These are phyloP conservation scores for Tragelaphus scriptus DNA, from an alignment of 2,113 vertebrate species.

Conservation along the genomic window DNA sequence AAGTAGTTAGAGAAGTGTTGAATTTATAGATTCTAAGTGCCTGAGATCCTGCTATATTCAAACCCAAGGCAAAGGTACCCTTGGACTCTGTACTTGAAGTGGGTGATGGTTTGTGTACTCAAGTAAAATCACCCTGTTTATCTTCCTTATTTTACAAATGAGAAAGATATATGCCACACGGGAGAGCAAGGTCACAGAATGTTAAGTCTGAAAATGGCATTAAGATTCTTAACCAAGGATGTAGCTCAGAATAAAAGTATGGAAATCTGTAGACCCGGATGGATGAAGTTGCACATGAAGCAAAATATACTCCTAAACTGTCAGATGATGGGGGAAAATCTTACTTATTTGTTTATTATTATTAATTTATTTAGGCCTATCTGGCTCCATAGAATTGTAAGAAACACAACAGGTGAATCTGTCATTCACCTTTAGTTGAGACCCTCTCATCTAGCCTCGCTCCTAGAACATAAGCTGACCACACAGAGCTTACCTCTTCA, in stretches of 20 bases:
- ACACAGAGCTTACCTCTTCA: not conserved
- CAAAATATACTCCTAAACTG: not conserved
- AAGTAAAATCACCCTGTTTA: not conserved
- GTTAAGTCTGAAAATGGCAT: not conserved
- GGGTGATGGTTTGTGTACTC: not conserved
- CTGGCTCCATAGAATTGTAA: not conserved
- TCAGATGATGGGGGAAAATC: not conserved
- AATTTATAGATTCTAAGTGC: not conserved
- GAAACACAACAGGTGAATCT: not conserved
- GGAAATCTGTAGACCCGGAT: not conserved
- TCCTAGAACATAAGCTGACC: not conserved
- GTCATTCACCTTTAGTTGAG: not conserved
- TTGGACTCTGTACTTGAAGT: not conserved
- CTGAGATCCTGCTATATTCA: not conserved
- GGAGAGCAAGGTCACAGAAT: not conserved
- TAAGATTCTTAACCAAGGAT: not conserved
- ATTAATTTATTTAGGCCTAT: not conserved
- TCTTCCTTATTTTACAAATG: not conserved
- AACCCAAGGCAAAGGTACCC: not conserved
- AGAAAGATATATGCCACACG: not conserved
- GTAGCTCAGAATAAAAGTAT: not conserved
- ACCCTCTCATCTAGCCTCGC: not conserved
- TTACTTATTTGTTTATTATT: not conserved
- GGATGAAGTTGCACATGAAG: not conserved
- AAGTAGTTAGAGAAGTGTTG: not conserved